Base-by-base conservation (phyloP, 2,888 invertebrate species). In the Catocala sponsa region DNA sequence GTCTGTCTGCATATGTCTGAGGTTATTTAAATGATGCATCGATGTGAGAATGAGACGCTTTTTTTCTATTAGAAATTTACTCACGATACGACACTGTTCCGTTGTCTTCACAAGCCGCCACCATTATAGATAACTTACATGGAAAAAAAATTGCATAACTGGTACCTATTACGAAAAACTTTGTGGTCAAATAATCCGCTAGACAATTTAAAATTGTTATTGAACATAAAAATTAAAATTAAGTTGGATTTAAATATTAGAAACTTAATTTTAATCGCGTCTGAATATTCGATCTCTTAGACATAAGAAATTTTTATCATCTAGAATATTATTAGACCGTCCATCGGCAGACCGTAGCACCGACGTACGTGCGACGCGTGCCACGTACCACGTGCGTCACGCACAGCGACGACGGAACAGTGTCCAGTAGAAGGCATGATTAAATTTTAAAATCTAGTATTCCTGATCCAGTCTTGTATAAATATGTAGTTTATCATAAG, bases 21-120 rank as follows among this genome's bases (percentile, higher is more conserved):
- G 82, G 83, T 86, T 81, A 81, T 81, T 80, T 78, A 81, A 77
- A 84, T 81, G 77, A 80, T 82, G 86, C 84, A 81, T 82, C 84
- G 82, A 85, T 82, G 92, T 86, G 90, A 89, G 89, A 88, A 89
- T 91, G 91, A 84, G 81, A 89, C 85, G 91, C 92, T 92, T 92
- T 85, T 88, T 78, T 71, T 79, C 77, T 86, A 87, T 85, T 91
- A 90, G 87, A 84, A 83, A 79, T 86, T 85, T 83, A 87, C 75
- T 85, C 75, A 78, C 74, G 78, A 70, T 70, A 73, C 61, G 81
- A 76, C 82, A 78, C 75, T 79, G 85, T 87, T 86, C 89, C 88
- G 89, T 89, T 80, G 84, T 58, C 61, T 66, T 72, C 32, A 60
- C 76, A 65, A 61, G 65, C 61, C 68, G 52, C 59, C 47, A 68